A percentile compares a stretch with the other conserved stretches of the same genome.
Evolutionary conservation across 2,888 invertebrate species (phyloP).

Genomic region (Lacanobia wlatinum): DNA sequence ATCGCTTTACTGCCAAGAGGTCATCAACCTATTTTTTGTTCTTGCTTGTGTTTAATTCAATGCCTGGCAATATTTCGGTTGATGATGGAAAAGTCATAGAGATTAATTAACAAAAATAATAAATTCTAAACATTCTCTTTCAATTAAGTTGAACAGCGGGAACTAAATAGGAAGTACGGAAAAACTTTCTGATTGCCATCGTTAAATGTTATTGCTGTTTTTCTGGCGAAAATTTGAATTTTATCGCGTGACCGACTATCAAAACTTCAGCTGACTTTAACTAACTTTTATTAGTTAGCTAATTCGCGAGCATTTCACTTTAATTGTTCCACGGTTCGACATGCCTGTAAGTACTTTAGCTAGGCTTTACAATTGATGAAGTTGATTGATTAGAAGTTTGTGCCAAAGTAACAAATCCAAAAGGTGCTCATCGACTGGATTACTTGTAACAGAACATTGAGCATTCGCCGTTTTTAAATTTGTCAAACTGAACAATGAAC

Average conservation of each 20-base stretch:
- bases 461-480: no score
- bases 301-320: slow-evolving; percentile 49
- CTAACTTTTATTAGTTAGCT: slow-evolving; percentile 52
- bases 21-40: no score
- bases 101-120: background rate
- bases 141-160: background rate
- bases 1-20: no score
- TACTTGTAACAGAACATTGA: no score
- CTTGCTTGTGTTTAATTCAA: no score
- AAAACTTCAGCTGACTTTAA: slow-evolving; percentile 30
- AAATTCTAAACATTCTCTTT: slow-evolving; percentile 6
- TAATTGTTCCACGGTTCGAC: slow-evolving; percentile 39
- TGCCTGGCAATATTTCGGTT: no score
- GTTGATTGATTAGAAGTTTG: slow-evolving; percentile 8
- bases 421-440: no score
- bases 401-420: background rate
- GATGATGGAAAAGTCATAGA: no score
- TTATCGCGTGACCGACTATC: slow-evolving; percentile 52
- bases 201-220: slow-evolving; percentile 37
- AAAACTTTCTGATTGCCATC: slow-evolving; percentile 45
- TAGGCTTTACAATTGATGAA: slow-evolving; percentile 1
- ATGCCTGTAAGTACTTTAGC: slow-evolving; percentile 3
- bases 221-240: slow-evolving; percentile 30
- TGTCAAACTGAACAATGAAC: no score
- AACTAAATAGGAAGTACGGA: slow-evolving; percentile 15